Conservation (phyloP, 2,888 invertebrate species). For the Dryomyza anilis region DNA sequence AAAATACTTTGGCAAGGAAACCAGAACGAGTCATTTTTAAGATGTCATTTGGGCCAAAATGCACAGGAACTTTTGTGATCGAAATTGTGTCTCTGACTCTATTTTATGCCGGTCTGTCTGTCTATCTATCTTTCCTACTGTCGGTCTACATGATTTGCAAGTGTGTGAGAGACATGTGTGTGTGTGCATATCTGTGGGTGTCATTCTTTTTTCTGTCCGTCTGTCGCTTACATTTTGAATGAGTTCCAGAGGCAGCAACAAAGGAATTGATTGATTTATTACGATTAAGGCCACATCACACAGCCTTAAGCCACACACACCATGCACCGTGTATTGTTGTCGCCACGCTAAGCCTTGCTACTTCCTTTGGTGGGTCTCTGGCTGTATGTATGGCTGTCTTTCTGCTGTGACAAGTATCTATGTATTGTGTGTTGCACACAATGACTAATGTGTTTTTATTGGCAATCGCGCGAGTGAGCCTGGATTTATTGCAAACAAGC, state of each 20-base stretch:
- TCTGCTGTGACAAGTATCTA: background rate
- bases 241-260: slow-evolving; percentile 1
- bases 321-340: slow-evolving; percentile 22
- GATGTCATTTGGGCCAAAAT: background rate
- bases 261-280: slow-evolving; percentile 26
- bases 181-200: background rate
- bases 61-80: background rate
- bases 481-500: slow-evolving; percentile 16
- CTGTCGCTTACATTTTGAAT: slow-evolving; percentile 1
- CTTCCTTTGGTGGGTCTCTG: background rate
- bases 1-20: slow-evolving; percentile 18
- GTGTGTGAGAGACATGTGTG: slow-evolving; percentile 19
- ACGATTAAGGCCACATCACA: slow-evolving; percentile 23
- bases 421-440: slow-evolving; percentile 15
- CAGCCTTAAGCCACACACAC: background rate
- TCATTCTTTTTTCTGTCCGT: background rate
- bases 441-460: slow-evolving; percentile 27
- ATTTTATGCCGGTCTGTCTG: slow-evolving; percentile 25
- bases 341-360: slow-evolving; percentile 10
- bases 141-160: no score
- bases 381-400: background rate
- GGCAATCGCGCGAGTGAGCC: slow-evolving; percentile 6
- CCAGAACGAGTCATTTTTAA: slow-evolving; percentile 2
- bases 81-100: background rate
- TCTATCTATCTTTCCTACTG: no score